phyloP scores from a whole-genome alignment of 2,113 vertebrate species.

The Phrynosoma blainvillii region DNA sequence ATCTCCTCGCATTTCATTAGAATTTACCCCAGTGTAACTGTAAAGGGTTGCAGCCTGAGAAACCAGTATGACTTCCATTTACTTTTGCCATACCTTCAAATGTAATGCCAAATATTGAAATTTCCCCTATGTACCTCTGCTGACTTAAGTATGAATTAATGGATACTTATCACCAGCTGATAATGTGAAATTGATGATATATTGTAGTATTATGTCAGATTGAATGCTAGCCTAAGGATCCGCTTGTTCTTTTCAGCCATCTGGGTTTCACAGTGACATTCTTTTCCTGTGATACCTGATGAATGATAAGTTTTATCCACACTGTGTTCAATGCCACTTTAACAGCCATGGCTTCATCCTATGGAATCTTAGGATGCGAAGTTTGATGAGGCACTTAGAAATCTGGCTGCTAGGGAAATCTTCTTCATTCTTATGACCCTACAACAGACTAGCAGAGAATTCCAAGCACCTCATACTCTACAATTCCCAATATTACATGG shows the following conservation, averaged over 20 bases:
- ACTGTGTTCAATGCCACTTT: too few relatives aligned
- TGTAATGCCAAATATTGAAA: neutral
- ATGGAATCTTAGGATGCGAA: too few relatives aligned
- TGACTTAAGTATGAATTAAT: too few relatives aligned
- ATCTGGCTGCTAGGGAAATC: too few relatives aligned
- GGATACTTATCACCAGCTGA: neutral
- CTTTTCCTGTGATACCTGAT: neutral
- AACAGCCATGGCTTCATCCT: neutral
- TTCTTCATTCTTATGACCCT: too few relatives aligned
- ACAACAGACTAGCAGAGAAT: too few relatives aligned
- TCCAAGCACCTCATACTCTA: too few relatives aligned
- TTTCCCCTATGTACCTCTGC: neutral
- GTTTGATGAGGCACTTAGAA: too few relatives aligned
- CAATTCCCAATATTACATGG: too few relatives aligned
- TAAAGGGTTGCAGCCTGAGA: neutral
- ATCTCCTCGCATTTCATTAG: too few relatives aligned
- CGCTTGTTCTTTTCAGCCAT: neutral
- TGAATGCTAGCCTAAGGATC: neutral
- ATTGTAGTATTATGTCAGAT: neutral
- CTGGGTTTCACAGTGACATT: neutral
- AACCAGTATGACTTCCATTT: neutral
- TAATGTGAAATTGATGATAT: neutral
- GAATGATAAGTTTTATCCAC: neutral
- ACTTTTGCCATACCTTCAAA: conserved; percentile 23
- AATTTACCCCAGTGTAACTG: too few relatives aligned